Evolutionary conservation across 2,888 invertebrate species (phyloP), one percentile per base, ranked within the genome.

Genomic region (Epinotia demarniana): DNA sequence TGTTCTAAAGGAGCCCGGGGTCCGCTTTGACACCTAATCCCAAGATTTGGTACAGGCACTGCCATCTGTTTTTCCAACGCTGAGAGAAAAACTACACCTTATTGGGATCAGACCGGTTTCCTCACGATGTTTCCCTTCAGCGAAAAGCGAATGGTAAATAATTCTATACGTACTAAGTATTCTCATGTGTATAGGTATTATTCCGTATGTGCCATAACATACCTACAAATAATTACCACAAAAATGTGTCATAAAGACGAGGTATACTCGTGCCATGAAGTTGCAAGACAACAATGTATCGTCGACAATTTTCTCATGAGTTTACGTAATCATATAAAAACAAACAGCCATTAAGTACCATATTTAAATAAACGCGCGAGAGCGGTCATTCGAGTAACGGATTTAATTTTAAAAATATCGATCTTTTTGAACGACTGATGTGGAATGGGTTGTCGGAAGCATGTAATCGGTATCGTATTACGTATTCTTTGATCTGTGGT

Each of bases 241-340:
- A 16, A 49, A 49, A 67, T 49, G 58, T 60, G 66, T 16, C 60
- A 27, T 60, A 60, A 64, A 63, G 27, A 49, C 27, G 9, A 66
- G 23, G 23, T n/a, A n/a, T n/a, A n/a, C n/a, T n/a, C n/a, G n/a
- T 12, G 43, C 60, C 53, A 66, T 73, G 68, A 73, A 73, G 61
- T 68, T 61, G 43, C 11, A 58, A 53, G 33, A 68, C 53, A 74
- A 70, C 74, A 75, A 64, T 75, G 70, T 75, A n/a, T 75, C 74
- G 63, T 63, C 64, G 69, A 62, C 58, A 49, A 57, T 74, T 58
- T 53, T 58, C 33, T 58, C 18, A 18, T 23, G 33, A 49, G 69
- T 63, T 63, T 64, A 60, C 70, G 70, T 74, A 67, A 75, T 53
- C 16, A 53, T 49, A 53, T 53, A 70, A 64, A 70, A 63, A 53